Percentiles rank a stretch among this genome's conserved stretches.
phyloP scores from a whole-genome alignment of 2,888 invertebrate genomes.

The Dichetophora obliterata region DNA sequence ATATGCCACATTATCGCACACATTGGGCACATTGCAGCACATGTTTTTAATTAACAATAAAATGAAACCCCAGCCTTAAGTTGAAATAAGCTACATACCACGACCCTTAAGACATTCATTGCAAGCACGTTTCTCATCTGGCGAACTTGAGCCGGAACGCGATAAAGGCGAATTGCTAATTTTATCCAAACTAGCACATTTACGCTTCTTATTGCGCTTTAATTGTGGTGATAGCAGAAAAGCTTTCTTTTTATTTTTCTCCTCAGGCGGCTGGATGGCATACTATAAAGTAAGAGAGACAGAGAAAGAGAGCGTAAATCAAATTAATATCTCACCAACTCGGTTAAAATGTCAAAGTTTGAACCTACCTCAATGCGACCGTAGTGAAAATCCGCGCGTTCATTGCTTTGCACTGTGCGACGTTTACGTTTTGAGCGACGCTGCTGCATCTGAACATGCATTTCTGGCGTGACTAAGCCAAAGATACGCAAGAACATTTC shows the following conservation, averaged over 20 bases:
- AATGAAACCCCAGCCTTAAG: too few species aligned
- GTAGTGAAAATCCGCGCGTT: constrained; percentile 67
- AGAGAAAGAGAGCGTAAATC: too few species aligned
- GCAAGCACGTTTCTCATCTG: constrained; percentile 57
- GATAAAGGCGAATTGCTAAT: constrained; percentile 35
- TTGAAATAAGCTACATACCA: constrained; percentile 47
- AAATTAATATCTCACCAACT: not conserved
- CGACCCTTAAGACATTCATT: constrained; percentile 61
- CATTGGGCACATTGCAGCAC: not conserved
- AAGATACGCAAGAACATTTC: constrained; percentile 65
- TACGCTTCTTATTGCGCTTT: constrained; percentile 58
- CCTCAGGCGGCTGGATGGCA: constrained; percentile 31
- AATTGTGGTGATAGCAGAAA: constrained; percentile 65
- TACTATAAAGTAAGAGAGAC: constrained; percentile 30
- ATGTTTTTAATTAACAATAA: too few species aligned
- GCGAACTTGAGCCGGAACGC: constrained; percentile 56
- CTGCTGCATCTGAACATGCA: constrained; percentile 61
- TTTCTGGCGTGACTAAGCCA: constrained; percentile 61
- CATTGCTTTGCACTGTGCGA: constrained; percentile 65
- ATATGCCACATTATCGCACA: too few species aligned
- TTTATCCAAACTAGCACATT: constrained; percentile 39
- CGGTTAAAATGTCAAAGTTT: not conserved
- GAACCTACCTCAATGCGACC: constrained; percentile 63
- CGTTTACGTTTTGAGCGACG: constrained; percentile 67
- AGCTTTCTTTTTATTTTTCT: constrained; percentile 61